Conservation (phyloP, 2,113 vertebrate species). For the Sapajus apella region DNA sequence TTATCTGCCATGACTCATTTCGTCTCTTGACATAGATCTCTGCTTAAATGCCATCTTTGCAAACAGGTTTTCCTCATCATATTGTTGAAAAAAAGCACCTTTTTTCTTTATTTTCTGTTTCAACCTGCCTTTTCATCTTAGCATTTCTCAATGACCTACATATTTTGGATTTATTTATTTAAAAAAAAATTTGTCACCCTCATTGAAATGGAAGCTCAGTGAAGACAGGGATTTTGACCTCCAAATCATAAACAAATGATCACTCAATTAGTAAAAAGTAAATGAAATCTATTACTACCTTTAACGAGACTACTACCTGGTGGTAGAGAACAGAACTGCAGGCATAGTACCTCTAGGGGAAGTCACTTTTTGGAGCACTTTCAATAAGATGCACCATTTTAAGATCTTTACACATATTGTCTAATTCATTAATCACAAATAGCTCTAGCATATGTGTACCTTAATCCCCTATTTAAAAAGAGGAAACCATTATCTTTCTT, state of each 20-base stretch:
- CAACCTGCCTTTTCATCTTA: neutral
- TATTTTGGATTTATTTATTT: neutral
- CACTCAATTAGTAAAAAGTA: neutral
- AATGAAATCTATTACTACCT: neutral
- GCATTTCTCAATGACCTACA: neutral
- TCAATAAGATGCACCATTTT: neutral
- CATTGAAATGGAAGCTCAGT: neutral
- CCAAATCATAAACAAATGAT: neutral
- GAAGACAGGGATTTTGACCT: neutral
- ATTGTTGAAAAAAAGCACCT: neutral
- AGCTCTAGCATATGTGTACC: neutral
- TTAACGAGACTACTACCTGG: neutral
- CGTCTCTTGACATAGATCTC: neutral
- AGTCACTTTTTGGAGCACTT: neutral
- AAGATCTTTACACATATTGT: neutral
- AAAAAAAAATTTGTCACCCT: neutral
- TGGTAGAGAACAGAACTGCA: neutral
- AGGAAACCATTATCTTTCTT: neutral
- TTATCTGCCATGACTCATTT: neutral
- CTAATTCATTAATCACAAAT: neutral
- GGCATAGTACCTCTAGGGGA: neutral
- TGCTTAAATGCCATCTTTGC: neutral
- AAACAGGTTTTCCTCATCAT: neutral
- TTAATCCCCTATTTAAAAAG: neutral
- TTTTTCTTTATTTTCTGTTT: neutral